These are phyloP conservation scores for Xenotilapia leptura DNA, from an alignment of 2,113 vertebrate species.

Conservation along the genomic window DNA sequence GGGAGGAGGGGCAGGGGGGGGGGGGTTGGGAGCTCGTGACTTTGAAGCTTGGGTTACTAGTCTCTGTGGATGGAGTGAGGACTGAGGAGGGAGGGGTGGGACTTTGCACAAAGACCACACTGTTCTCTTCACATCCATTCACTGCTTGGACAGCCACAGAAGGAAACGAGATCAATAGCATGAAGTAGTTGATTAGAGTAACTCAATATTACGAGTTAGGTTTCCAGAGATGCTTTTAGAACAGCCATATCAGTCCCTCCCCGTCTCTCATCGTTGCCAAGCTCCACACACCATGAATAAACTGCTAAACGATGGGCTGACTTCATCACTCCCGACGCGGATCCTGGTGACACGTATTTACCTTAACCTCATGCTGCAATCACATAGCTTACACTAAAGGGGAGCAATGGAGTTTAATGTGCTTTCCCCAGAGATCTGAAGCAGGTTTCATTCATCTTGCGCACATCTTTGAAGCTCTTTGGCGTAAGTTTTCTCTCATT, in stretches of 20 bases:
- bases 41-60: conserved; percentile 51
- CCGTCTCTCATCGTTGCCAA: background rate
- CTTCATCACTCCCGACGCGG: conserved; percentile 5
- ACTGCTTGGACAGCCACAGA: conserved; percentile 15
- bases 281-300: conserved; percentile 3
- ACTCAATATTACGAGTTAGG: conserved; percentile 57
- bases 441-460: conserved; percentile 6
- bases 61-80: conserved; percentile 9
- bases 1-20: background rate
- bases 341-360: conserved; percentile 39
- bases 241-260: conserved; percentile 8
- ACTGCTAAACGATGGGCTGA: conserved; percentile 1
- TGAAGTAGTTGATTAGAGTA: conserved; percentile 59
- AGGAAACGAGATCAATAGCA: conserved; percentile 60
- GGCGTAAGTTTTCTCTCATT: conserved; percentile 24
- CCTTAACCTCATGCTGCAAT: conserved; percentile 1
- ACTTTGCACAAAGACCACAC: conserved; percentile 52
- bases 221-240: conserved; percentile 57
- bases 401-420: background rate
- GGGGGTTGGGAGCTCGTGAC: conserved; percentile 44
- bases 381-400: background rate
- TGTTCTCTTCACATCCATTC: conserved; percentile 57
- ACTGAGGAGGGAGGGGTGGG: background rate
- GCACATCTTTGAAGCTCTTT: background rate
- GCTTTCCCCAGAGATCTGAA: background rate